Percentiles rank a stretch among this genome's conserved stretches.
phyloP scores from a whole-genome alignment of 2,797 vertebrate genomes.

The Trematomus bernacchii region DNA sequence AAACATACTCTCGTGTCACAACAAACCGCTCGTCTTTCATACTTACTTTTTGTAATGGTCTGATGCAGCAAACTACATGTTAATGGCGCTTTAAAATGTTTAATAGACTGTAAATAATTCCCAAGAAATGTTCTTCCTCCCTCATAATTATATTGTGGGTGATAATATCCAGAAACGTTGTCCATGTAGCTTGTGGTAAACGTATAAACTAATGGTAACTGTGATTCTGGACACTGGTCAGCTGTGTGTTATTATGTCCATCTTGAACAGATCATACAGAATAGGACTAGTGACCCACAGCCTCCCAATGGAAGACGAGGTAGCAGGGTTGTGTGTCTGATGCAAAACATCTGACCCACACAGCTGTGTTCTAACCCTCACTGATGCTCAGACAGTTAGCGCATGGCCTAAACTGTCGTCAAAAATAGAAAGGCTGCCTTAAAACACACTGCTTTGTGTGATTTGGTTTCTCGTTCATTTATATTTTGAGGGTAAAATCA shows the following conservation, averaged over 20 bases:
- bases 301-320: slow-evolving; percentile 82
- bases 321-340: slow-evolving; percentile 83
- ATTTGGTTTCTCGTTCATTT: slow-evolving; percentile 15
- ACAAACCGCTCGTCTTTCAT: not conserved
- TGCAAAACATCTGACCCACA: slow-evolving; percentile 59
- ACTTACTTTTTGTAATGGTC: slow-evolving; percentile 1
- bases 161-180: not conserved
- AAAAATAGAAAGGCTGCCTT: slow-evolving; percentile 23
- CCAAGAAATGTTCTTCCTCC: not conserved
- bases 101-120: not conserved
- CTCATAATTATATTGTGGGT: not conserved
- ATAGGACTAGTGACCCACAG: slow-evolving; percentile 84
- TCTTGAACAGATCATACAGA: slow-evolving; percentile 90
- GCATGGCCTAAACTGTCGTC: slow-evolving; percentile 77
- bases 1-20: not conserved
- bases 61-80: slow-evolving; percentile 18
- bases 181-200: not conserved
- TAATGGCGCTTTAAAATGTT: not conserved
- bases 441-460: slow-evolving; percentile 41
- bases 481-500: slow-evolving; percentile 6
- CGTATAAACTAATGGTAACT: not conserved
- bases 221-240: slow-evolving; percentile 47
- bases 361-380: slow-evolving; percentile 62
- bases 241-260: slow-evolving; percentile 75
- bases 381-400: slow-evolving; percentile 43